Evolutionary conservation across 35 echinoderm and acorn worm genomes (phyloP).

Genomic region (Ptychodera flava): DNA sequence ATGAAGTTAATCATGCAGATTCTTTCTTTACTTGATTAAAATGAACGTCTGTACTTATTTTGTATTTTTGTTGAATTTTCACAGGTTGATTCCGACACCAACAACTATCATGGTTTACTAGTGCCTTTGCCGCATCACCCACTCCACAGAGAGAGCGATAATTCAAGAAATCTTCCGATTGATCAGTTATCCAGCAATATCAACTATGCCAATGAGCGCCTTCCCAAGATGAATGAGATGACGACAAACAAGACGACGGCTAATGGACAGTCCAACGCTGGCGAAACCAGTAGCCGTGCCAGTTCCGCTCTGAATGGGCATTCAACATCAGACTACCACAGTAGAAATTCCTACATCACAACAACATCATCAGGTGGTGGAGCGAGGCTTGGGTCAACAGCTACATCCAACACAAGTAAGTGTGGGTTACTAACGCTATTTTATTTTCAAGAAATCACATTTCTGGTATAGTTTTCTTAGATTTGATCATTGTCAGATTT

Average conservation of each 20-base stretch:
- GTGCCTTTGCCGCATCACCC: not conserved
- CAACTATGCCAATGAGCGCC: not conserved
- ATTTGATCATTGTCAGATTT: no score
- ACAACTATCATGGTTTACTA: not conserved
- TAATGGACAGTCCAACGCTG: not conserved
- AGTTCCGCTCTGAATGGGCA: not conserved
- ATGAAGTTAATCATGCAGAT: no score
- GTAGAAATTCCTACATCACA: not conserved
- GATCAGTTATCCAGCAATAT: not conserved
- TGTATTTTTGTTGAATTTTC: no score
- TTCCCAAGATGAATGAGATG: not conserved
- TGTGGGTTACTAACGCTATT: no score
- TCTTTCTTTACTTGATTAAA: no score
- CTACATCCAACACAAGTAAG: not conserved
- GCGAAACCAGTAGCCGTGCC: not conserved
- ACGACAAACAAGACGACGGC: not conserved
- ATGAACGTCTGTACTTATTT: no score
- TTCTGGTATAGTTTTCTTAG: no score
- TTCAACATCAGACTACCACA: not conserved
- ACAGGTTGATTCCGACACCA: not conserved
- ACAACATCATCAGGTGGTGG: not conserved
- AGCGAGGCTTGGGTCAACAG: not conserved
- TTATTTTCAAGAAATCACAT: no score
- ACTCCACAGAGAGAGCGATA: no score
- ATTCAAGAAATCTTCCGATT: not conserved